These are phyloP conservation scores for Heliconius ismenius DNA, from an alignment of 2,888 invertebrate species.

Conservation along the genomic window DNA sequence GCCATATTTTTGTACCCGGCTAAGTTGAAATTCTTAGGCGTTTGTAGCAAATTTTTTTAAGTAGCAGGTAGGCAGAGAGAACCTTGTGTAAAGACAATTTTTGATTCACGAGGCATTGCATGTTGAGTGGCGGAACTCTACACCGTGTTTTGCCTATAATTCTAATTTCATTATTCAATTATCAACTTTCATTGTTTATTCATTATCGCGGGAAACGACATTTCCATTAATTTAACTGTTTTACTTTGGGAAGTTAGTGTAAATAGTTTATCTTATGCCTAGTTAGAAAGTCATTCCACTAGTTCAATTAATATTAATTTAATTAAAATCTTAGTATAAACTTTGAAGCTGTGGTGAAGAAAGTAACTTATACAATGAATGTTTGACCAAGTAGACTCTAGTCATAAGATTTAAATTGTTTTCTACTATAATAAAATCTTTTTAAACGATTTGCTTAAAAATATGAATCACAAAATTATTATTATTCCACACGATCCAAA, in stretches of 20 bases:
- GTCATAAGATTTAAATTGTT: not conserved
- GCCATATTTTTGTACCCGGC: not conserved
- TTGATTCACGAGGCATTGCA: too few relatives aligned
- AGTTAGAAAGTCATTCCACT: conserved; percentile 7
- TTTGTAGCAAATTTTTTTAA: not conserved
- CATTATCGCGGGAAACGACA: conserved; percentile 9
- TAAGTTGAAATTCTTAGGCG: not conserved
- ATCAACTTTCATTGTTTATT: conserved; percentile 7
- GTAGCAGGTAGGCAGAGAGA: not conserved
- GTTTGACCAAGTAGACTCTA: not conserved
- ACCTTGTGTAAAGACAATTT: too few relatives aligned
- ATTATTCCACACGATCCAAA: not conserved
- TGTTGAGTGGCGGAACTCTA: too few relatives aligned
- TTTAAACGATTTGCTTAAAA: not conserved
- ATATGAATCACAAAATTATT: too few relatives aligned
- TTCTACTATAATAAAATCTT: too few relatives aligned
- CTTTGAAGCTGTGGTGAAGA: not conserved
- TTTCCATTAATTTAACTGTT: conserved; percentile 15
- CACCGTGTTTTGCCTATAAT: not conserved
- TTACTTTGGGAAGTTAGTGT: conserved; percentile 18
- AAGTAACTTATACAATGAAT: not conserved
- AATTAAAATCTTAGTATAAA: conserved; percentile 11
- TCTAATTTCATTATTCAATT: conserved; percentile 13
- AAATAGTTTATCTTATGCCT: conserved; percentile 25
- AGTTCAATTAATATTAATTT: conserved; percentile 12